These are phyloP conservation scores for Hephaestus fuliginosus DNA, from an alignment of 2,797 vertebrate genomes.

Conservation along the genomic window DNA sequence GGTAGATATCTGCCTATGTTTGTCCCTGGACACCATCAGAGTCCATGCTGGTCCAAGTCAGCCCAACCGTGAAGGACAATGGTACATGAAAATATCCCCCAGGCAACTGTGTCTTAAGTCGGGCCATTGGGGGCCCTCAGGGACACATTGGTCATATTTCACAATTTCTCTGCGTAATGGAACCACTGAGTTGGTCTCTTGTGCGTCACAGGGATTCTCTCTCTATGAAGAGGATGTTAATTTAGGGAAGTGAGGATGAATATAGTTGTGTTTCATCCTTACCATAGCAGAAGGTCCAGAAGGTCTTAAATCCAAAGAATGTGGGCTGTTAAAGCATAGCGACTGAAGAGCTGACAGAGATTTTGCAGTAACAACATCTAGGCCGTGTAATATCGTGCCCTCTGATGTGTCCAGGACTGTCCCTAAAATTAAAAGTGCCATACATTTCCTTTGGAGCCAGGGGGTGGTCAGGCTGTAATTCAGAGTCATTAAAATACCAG, in stretches of 20 bases:
- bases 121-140: conserved; percentile 42
- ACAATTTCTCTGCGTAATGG: conserved; percentile 83
- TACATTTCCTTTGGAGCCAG: neutral
- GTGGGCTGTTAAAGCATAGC: neutral
- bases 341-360: neutral
- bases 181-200: conserved; percentile 72
- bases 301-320: conserved; percentile 13
- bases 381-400: neutral
- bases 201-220: conserved; percentile 78
- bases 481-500: conserved; percentile 10
- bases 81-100: conserved; percentile 61
- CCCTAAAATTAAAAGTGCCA: neutral
- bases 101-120: conserved; percentile 51
- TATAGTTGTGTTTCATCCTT: conserved; percentile 31
- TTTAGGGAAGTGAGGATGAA: conserved; percentile 39
- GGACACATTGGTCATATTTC: conserved; percentile 79
- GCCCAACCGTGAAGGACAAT: conserved; percentile 61
- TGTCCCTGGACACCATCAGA: conserved; percentile 64
- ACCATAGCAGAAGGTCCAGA: conserved; percentile 20
- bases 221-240: conserved; percentile 43
- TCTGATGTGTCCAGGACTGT: neutral
- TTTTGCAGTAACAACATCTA: neutral
- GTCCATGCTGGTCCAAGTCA: conserved; percentile 52
- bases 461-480: neutral
- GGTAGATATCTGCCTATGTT: conserved; percentile 46